A percentile compares a stretch with the other conserved stretches of the same genome.
phyloP scores from a whole-genome alignment of 2,888 invertebrate species.

The Synanthedon myopaeformis region DNA sequence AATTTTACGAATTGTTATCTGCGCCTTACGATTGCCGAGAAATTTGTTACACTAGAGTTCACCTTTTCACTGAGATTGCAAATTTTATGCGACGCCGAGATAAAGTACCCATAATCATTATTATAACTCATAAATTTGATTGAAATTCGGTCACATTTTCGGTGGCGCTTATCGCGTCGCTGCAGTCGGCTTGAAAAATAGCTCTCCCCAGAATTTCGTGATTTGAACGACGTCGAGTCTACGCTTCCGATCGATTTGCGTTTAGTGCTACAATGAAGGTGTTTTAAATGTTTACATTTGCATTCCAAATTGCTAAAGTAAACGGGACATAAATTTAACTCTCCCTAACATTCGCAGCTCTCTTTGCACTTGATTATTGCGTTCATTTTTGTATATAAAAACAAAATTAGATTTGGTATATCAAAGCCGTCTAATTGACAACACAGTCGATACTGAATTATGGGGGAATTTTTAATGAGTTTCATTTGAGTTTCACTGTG shows the following conservation, averaged over 20 bases:
- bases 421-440: constrained; percentile 1
- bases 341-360: constrained; percentile 5
- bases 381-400: neutral
- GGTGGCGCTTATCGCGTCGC: constrained; percentile 54
- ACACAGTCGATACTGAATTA: constrained; percentile 4
- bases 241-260: constrained; percentile 61
- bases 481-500: neutral
- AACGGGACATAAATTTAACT: constrained; percentile 2
- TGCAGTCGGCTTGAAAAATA: constrained; percentile 68
- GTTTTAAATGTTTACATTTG: constrained; percentile 48
- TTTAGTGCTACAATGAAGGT: constrained; percentile 57
- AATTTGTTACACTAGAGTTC: constrained; percentile 67
- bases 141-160: constrained; percentile 68
- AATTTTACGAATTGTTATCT: constrained; percentile 65
- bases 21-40: constrained; percentile 60
- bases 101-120: constrained; percentile 68
- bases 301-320: constrained; percentile 38
- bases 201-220: constrained; percentile 32
- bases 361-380: neutral
- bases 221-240: constrained; percentile 36
- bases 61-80: constrained; percentile 67
- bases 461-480: constrained; percentile 7
- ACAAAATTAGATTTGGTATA: neutral
- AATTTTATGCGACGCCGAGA: constrained; percentile 60
- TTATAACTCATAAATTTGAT: constrained; percentile 70